Evolutionary conservation across 30 jellyfish, hydroid and myxozoan species (phyloP).

Genomic region (Turritopsis rubra): DNA sequence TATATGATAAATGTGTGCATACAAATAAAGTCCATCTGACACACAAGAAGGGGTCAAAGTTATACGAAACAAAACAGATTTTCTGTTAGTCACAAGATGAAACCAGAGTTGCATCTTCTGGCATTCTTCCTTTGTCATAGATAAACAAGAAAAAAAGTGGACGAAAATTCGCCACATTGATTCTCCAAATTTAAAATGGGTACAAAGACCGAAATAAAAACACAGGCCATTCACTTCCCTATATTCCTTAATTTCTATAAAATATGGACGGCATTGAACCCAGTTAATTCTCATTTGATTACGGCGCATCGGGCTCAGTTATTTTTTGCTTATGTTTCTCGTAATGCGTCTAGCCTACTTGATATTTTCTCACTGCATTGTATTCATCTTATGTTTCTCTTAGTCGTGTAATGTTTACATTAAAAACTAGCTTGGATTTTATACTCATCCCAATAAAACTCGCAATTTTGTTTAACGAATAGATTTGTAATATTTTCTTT

Average conservation of each 20-base stretch:
- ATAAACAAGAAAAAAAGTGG: background rate
- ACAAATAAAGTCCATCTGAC: background rate
- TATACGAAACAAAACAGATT: background rate
- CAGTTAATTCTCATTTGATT: no score
- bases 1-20: background rate
- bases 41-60: background rate
- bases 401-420: no score
- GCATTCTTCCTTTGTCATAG: background rate
- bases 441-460: background rate
- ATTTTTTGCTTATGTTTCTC: background rate
- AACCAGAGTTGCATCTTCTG: background rate
- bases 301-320: background rate
- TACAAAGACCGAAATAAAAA: no score
- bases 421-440: no score
- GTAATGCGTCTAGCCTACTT: background rate
- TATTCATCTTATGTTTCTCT: background rate
- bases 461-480: background rate
- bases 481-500: no score
- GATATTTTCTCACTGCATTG: background rate
- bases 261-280: no score
- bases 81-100: background rate
- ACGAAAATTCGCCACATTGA: no score
- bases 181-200: no score
- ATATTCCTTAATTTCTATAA: no score
- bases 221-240: no score